Evolutionary conservation across 2,888 invertebrate genomes (phyloP), one percentile per base, ranked within the genome.

Genomic region (Unio pictorum): DNA sequence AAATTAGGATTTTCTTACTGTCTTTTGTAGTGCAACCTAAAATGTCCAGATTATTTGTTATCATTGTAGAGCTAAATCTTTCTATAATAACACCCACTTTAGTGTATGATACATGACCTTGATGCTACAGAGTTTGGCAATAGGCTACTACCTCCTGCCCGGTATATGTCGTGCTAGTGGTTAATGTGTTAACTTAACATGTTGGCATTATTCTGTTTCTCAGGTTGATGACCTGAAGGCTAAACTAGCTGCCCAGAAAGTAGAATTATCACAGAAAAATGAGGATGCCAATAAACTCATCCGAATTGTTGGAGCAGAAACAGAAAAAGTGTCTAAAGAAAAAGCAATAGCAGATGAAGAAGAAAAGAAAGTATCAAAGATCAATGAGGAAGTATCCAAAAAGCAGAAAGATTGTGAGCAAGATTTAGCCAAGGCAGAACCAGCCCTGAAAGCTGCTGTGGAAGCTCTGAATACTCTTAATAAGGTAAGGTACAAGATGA

Each of bases 401-500:
- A 97, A 97, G 86, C 82, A 83, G 34, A 94, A 94, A 85, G 97
- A 97, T 88, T 98, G 98, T 89, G 96, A 95, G 89, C 95, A 94
- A 86, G 98, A 98, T 90, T 92, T 98, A 71, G 92, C 94, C n/a
- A 97, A 97, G 91, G 98, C 98, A 6, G 97, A 98, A 89, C 98
- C 98, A 4, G 98, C 98, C 4, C 91, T 98, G 67, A 90, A 93
- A 26, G 98, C 97, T 86, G 98, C 98, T 77, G 92, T 98, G 76
- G 97, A 98, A 87, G 98, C 98, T 0, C 91, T 98, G 55, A 98
- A 98, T 88, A 98, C 98, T 0, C 91, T 98, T 55, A 98, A 98
- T 88, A 98, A 98, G 92, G 93, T 92, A 73, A 30, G 58, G 4
- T 45, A 28, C 57, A 11, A 23, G n/a, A 60, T n/a, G 55, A 17